phyloP scores from a whole-genome alignment of 2,888 invertebrate genomes.

The Noctua pronuba region DNA sequence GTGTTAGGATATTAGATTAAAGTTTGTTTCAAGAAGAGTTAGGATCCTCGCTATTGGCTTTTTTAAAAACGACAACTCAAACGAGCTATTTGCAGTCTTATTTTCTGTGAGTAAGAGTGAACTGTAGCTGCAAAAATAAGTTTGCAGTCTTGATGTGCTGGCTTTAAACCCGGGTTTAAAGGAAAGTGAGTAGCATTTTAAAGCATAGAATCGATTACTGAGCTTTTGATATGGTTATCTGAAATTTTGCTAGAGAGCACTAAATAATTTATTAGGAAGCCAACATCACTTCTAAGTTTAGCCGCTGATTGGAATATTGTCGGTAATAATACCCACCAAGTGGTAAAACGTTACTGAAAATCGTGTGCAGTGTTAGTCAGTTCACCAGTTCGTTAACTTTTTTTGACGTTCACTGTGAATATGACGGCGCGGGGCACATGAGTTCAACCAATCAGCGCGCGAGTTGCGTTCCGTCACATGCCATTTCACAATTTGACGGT shows the following conservation, averaged over 20 bases:
- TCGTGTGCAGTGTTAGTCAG: not conserved
- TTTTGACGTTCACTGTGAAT: too few species aligned
- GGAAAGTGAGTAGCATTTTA: conserved; percentile 60
- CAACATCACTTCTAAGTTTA: conserved; percentile 15
- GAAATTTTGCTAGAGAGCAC: conserved; percentile 36
- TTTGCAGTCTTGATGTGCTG: conserved; percentile 35
- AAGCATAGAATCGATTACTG: conserved; percentile 51
- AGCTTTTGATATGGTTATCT: conserved; percentile 44
- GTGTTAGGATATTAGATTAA: conserved; percentile 63
- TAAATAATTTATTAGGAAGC: conserved; percentile 36
- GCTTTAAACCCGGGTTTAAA: conserved; percentile 50
- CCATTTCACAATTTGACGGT: too few species aligned
- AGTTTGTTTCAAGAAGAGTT: conserved; percentile 61
- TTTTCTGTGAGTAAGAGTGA: not conserved
- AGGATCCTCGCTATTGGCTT: conserved; percentile 56
- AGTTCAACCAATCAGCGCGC: too few species aligned
- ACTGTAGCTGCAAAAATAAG: conserved; percentile 2
- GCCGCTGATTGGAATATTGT: conserved; percentile 6
- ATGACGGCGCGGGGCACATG: too few species aligned
- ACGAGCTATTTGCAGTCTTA: conserved; percentile 29
- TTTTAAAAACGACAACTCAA: conserved; percentile 3
- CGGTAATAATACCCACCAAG: conserved; percentile 17
- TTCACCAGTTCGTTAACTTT: not conserved
- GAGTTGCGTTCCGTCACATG: too few species aligned
- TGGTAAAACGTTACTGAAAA: not conserved